Percentiles rank a stretch among this genome's conserved stretches.
Conservation (phyloP, 2,797 vertebrate genomes). For the Rhinophrynus dorsalis region DNA sequence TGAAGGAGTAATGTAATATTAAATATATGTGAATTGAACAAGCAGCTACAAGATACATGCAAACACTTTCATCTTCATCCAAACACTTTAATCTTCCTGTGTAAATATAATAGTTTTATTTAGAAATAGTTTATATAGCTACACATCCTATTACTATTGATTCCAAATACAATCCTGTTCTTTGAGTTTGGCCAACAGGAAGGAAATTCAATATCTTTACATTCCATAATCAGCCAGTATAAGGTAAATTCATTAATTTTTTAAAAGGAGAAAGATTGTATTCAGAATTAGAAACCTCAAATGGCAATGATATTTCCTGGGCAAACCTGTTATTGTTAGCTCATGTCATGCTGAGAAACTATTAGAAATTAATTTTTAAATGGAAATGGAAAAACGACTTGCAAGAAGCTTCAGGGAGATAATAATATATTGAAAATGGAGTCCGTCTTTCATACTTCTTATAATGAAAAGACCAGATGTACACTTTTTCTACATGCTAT, state of each 20-base stretch:
- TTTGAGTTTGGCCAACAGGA: conserved; percentile 57
- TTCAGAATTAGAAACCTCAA: conserved; percentile 60
- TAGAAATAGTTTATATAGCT: conserved; percentile 44
- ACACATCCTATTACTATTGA: conserved; percentile 52
- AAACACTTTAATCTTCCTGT: conserved; percentile 2
- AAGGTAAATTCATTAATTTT: conserved; percentile 64
- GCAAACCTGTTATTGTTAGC: conserved; percentile 56
- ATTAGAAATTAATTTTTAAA: conserved; percentile 62
- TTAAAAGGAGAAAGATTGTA: conserved; percentile 58
- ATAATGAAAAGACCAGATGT: conserved; percentile 49
- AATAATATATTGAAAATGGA: conserved; percentile 50
- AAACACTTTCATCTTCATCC: background rate
- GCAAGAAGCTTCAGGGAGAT: conserved; percentile 47
- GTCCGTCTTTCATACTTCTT: conserved; percentile 52
- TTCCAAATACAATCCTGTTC: conserved; percentile 55
- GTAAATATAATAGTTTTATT: conserved; percentile 33
- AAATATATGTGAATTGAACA: conserved; percentile 29
- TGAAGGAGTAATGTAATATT: background rate
- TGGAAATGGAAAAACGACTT: conserved; percentile 52
- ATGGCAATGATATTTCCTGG: conserved; percentile 58
- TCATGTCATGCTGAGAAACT: conserved; percentile 47
- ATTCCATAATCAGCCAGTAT: conserved; percentile 56
- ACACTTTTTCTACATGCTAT: conserved; percentile 39
- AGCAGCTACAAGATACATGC: background rate
- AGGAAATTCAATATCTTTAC: conserved; percentile 56